These are phyloP conservation scores for Chrysogorgia sp. DNA, from an alignment of 92 coral and sea anemone species.

Conservation along the genomic window DNA sequence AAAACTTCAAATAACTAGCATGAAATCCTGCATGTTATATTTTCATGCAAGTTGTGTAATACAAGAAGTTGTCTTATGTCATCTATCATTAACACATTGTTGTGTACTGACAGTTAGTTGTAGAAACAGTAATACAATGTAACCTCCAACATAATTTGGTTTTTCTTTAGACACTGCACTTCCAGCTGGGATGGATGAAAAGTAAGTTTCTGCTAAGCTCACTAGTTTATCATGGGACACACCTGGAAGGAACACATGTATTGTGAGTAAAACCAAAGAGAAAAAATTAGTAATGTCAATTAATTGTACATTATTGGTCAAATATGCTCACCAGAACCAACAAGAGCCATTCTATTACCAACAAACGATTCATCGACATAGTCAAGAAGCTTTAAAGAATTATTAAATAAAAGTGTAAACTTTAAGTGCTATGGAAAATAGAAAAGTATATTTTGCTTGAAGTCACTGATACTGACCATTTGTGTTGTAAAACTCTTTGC, in stretches of 20 bases:
- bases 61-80: too few species aligned
- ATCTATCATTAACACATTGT: too few species aligned
- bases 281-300: background rate
- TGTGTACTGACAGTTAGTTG: too few species aligned
- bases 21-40: too few species aligned
- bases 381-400: constrained; percentile 63
- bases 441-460: background rate
- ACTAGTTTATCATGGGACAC: constrained; percentile 87
- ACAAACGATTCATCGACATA: constrained; percentile 66
- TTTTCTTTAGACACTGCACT: constrained; percentile 63
- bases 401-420: background rate
- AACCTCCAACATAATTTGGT: constrained; percentile 88
- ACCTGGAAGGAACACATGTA: constrained; percentile 54
- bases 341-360: constrained; percentile 83
- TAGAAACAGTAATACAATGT: background rate
- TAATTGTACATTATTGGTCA: background rate
- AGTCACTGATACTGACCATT: constrained; percentile 66
- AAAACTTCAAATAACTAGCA: too few species aligned
- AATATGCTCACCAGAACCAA: constrained; percentile 94
- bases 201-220: constrained; percentile 65
- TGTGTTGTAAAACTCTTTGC: constrained; percentile 67
- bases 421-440: too few species aligned
- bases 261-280: background rate
- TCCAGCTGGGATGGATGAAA: constrained; percentile 76
- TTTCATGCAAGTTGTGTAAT: too few species aligned